Conservation (phyloP, 2,797 vertebrate genomes). For the Poecile montanus region DNA sequence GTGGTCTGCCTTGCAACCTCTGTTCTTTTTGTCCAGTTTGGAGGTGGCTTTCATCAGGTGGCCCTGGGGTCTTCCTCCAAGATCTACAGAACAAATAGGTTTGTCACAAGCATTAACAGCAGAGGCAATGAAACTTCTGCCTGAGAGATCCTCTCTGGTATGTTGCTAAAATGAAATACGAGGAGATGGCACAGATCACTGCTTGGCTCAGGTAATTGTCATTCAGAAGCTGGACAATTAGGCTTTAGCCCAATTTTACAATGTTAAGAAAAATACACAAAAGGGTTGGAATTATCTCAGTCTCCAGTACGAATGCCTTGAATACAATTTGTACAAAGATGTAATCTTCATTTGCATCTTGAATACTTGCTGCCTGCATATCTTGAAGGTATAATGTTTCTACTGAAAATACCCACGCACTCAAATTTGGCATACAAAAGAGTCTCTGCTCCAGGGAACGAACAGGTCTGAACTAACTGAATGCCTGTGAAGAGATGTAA, state of each 20-base stretch:
- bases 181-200: background rate
- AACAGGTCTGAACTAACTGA: background rate
- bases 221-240: background rate
- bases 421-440: background rate
- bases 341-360: background rate
- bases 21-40: background rate
- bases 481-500: background rate
- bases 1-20: background rate
- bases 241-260: background rate
- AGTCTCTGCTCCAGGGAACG: background rate
- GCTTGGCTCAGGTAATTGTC: conserved; percentile 1
- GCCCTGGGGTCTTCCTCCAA: background rate
- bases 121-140: background rate
- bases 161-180: background rate
- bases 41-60: background rate
- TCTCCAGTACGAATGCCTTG: background rate
- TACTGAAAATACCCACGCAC: background rate
- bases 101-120: background rate
- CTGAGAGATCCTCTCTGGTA: background rate
- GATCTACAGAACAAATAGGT: background rate
- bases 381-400: background rate
- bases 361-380: background rate
- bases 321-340: conserved; percentile 3
- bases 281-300: background rate
- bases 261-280: background rate